Evolutionary conservation across 2,888 invertebrate genomes (phyloP).

Genomic region (Polietes domitor): DNA sequence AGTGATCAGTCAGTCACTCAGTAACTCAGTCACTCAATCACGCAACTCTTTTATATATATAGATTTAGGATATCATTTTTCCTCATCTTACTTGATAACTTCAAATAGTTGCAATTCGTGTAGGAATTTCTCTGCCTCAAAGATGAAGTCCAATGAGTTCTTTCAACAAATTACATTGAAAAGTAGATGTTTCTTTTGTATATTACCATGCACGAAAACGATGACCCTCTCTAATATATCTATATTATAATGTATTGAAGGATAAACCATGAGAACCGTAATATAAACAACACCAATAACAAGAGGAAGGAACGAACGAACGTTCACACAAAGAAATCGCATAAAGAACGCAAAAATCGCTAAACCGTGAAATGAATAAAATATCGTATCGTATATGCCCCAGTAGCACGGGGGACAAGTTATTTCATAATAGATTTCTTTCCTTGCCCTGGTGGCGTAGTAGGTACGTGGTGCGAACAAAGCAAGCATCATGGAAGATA

Average conservation of each 20-base stretch:
- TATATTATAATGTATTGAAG: conserved; percentile 57
- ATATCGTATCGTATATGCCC: conserved; percentile 39
- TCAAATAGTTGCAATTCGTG: no score
- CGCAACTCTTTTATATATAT: no score
- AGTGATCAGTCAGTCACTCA: no score
- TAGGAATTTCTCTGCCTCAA: no score
- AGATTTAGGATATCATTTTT: no score
- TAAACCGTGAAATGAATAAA: conserved; percentile 62
- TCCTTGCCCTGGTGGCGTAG: neutral
- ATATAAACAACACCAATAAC: conserved; percentile 49
- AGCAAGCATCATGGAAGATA: conserved; percentile 22
- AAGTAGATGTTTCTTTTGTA: no score
- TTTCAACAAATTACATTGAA: no score
- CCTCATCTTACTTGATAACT: no score
- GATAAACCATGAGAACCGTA: conserved; percentile 34
- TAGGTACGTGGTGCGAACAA: neutral
- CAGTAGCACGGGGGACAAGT: neutral
- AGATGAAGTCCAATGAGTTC: no score
- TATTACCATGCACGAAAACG: no score
- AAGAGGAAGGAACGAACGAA: neutral
- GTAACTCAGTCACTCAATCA: no score
- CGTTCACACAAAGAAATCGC: conserved; percentile 16
- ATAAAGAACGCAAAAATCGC: conserved; percentile 44
- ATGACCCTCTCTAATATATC: no score
- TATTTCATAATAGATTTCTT: conserved; percentile 46